A percentile compares a stretch with the other conserved stretches of the same genome.
Conservation (phyloP, 1,140 invertebrate genomes). For the Drosophila burlai region DNA sequence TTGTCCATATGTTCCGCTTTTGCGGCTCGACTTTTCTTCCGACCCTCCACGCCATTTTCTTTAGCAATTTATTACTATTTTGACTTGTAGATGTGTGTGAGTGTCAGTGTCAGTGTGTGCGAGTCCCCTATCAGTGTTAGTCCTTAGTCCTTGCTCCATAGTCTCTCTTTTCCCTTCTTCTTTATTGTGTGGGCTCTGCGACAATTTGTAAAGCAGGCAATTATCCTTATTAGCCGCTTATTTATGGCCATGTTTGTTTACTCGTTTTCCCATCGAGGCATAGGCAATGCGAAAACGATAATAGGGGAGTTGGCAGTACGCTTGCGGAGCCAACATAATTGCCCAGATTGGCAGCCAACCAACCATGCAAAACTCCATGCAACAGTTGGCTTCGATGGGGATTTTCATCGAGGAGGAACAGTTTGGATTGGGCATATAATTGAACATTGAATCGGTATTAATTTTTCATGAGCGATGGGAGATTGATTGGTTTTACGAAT, state of each 20-base stretch:
- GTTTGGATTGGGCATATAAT: not conserved
- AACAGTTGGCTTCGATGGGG: conserved; percentile 50
- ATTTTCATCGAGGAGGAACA: not conserved
- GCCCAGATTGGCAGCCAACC: conserved; percentile 26
- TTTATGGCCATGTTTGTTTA: conserved; percentile 79
- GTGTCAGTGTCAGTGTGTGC: conserved; percentile 11
- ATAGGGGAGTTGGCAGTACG: conserved; percentile 27
- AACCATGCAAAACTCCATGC: conserved; percentile 35
- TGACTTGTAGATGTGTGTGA: conserved; percentile 69
- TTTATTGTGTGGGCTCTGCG: conserved; percentile 15
- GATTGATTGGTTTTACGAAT: conserved; percentile 4
- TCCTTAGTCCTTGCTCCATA: conserved; percentile 9
- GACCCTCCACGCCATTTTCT: conserved; percentile 64
- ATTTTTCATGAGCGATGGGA: conserved; percentile 14
- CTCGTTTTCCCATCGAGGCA: conserved; percentile 63
- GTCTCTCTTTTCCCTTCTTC: not conserved
- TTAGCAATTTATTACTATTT: conserved; percentile 80
- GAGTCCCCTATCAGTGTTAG: conserved; percentile 10
- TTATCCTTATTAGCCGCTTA: conserved; percentile 83
- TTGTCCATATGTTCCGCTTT: conserved; percentile 68
- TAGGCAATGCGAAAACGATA: conserved; percentile 57
- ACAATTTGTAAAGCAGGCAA: conserved; percentile 82
- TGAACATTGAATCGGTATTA: conserved; percentile 8
- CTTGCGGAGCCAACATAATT: conserved; percentile 31
- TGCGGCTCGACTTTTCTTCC: conserved; percentile 35